These are phyloP conservation scores for Melanotaenia nigrans DNA, from an alignment of 2,797 vertebrate genomes.

Conservation along the genomic window DNA sequence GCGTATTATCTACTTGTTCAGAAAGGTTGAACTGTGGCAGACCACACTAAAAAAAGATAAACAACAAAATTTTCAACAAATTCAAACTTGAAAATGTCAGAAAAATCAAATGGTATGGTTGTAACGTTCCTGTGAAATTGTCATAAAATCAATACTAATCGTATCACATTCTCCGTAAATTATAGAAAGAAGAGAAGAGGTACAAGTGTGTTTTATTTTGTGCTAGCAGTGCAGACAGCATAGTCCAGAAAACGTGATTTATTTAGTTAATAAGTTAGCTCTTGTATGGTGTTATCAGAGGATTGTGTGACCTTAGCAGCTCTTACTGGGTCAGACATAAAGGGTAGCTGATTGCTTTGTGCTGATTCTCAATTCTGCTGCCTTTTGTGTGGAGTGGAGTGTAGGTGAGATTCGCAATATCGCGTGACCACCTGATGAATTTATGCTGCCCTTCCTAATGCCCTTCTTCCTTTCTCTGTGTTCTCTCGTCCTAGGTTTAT, in stretches of 20 bases:
- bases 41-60: not conserved
- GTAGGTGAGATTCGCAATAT: slow-evolving; percentile 48
- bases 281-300: slow-evolving; percentile 37
- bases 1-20: not conserved
- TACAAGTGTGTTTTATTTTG: not conserved
- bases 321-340: slow-evolving; percentile 38
- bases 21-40: not conserved
- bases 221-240: slow-evolving; percentile 7
- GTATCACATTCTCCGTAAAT: slow-evolving; percentile 5
- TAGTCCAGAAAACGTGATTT: slow-evolving; percentile 51
- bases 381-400: slow-evolving; percentile 28
- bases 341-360: slow-evolving; percentile 53
- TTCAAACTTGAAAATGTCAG: not conserved
- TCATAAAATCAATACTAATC: slow-evolving; percentile 19
- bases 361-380: slow-evolving; percentile 36
- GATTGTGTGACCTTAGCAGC: slow-evolving; percentile 40
- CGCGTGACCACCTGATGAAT: slow-evolving; percentile 56
- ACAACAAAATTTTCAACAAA: not conserved
- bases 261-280: slow-evolving; percentile 49
- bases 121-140: not conserved
- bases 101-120: not conserved
- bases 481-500: slow-evolving; percentile 23
- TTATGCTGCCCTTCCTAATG: slow-evolving; percentile 51
- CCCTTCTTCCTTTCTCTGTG: slow-evolving; percentile 17
- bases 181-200: not conserved